Conservation (phyloP, 2,797 vertebrate species). For the Echiichthys vipera region DNA sequence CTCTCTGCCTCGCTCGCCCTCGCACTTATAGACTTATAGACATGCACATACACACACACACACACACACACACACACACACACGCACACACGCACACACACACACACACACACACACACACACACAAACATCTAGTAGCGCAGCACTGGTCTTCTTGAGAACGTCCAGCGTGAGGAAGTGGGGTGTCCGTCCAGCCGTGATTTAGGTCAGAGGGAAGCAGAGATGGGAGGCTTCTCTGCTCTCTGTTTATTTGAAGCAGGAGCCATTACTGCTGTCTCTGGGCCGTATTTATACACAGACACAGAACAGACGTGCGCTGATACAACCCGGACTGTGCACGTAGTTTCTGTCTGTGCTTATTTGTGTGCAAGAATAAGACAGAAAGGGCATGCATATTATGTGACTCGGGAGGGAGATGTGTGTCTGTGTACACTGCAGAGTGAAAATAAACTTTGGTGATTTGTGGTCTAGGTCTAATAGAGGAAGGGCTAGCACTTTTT, state of each 20-base stretch:
- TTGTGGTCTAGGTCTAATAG: conserved; percentile 71
- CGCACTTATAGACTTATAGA: conserved; percentile 30
- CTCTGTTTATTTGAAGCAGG: conserved; percentile 88
- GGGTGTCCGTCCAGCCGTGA: conserved; percentile 81
- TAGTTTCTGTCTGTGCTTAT: conserved; percentile 38
- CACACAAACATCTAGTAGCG: conserved; percentile 49
- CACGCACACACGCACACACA: neutral
- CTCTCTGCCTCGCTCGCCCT: conserved; percentile 46
- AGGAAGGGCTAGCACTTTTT: conserved; percentile 60
- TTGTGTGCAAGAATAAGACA: conserved; percentile 33
- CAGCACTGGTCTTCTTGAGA: conserved; percentile 66
- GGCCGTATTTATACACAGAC: conserved; percentile 85
- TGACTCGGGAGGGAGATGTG: conserved; percentile 61
- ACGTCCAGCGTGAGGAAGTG: conserved; percentile 78
- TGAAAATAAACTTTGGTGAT: conserved; percentile 79
- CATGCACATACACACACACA: too few relatives aligned
- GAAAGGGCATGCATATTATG: conserved; percentile 58
- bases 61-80: conserved; percentile 27
- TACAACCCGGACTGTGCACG: conserved; percentile 49
- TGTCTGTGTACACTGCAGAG: conserved; percentile 71
- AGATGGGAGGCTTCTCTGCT: conserved; percentile 76
- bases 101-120: conserved; percentile 8
- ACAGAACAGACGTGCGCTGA: conserved; percentile 76
- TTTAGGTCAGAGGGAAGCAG: conserved; percentile 82
- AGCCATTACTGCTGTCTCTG: conserved; percentile 86